Evolutionary conservation across 2,797 vertebrate genomes (phyloP).

Genomic region (Echiichthys vipera): DNA sequence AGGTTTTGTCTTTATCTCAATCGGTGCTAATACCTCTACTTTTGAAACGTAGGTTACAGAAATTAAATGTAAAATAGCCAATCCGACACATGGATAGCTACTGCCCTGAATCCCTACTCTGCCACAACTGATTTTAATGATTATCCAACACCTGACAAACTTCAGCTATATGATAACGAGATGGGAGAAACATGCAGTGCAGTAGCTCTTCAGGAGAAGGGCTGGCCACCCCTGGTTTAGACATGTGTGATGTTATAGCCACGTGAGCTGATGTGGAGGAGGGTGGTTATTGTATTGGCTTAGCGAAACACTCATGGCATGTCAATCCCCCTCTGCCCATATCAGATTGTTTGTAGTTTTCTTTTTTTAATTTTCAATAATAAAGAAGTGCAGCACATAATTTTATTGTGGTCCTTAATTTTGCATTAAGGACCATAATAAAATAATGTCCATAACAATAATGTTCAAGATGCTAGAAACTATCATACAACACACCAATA

Average conservation of each 20-base stretch:
- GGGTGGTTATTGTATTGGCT: background rate
- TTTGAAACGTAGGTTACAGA: background rate
- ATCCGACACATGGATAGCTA: too few relatives aligned
- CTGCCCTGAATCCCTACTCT: too few relatives aligned
- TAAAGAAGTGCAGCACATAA: background rate
- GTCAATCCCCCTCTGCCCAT: too few relatives aligned
- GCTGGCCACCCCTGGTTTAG: too few relatives aligned
- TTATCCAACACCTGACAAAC: too few relatives aligned
- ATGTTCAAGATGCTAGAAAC: background rate
- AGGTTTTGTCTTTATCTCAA: background rate
- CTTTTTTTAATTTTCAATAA: background rate
- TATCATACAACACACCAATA: background rate
- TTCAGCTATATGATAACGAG: too few relatives aligned
- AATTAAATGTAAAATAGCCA: background rate
- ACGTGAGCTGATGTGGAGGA: background rate
- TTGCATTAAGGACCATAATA: background rate
- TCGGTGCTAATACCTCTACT: too few relatives aligned
- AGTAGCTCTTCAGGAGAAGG: too few relatives aligned
- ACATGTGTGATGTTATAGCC: background rate
- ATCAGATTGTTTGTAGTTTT: background rate
- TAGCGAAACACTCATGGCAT: background rate
- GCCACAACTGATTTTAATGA: too few relatives aligned
- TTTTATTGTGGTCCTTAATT: background rate
- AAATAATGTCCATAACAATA: too few relatives aligned
- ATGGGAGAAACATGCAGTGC: too few relatives aligned